Evolutionary conservation across 64 coral and sea anemone genomes (phyloP), one percentile per base, ranked within the genome.

Genomic region (Catalaphyllia jardinei): DNA sequence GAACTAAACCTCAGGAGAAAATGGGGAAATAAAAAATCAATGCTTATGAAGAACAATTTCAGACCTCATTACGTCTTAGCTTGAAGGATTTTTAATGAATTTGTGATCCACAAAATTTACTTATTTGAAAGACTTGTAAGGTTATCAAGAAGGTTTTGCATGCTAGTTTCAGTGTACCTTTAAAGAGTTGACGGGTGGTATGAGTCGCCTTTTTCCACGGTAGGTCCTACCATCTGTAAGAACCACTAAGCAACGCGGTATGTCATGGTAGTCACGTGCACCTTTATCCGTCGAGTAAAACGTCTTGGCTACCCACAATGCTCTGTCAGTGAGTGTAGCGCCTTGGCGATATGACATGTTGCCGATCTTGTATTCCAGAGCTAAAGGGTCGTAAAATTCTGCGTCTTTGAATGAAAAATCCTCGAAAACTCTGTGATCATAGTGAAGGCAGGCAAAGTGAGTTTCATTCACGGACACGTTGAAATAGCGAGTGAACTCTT

Each of bases 361-460:
- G 10, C 71, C 19, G 9, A 85, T 38, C 33, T 85, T 85, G 19
- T 10, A 35, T 11, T 71, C 33, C 20, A 85, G 63, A 29, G 0
- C 42, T 7, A 63, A 9, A 6, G 24, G 63, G 38, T 71, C n/a
- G 63, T n/a, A 60, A 18, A 25, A 85, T 31, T 71, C 8, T 18
- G 20, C 25, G 12, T 85, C 81, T 1, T 85, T 85, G 25, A 85
- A 85, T n/a, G 31, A 9, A 29, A 85, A 85, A 25, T 85, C 81
- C 38, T 4, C 28, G 81, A 71, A 27, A 50, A 85, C 63, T 11
- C 13, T 7, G n/a, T 85, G 81, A 71, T 85, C 81, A 6, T 85
- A 85, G 81, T 71, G 81, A 49, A 85, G 81, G 33, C 81, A 71
- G 9, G 81, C 31, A 13, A 85, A 85, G 35, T 71, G 81, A 2